Evolutionary conservation across 1,140 invertebrate genomes (phyloP).

Genomic region (Aphidius gifuensis): DNA sequence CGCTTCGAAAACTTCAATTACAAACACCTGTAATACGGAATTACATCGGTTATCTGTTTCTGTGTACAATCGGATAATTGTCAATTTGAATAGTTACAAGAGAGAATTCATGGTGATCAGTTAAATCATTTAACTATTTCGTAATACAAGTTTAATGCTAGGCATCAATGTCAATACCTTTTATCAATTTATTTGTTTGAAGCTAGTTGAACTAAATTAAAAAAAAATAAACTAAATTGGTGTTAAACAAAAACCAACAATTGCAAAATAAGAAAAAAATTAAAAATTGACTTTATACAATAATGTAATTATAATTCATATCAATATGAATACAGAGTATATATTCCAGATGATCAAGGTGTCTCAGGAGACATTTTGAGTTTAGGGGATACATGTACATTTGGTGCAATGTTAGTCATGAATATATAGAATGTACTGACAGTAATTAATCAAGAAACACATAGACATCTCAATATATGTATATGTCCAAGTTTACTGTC

Average conservation of each 20-base stretch:
- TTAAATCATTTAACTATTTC: too few relatives aligned
- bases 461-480: too few relatives aligned
- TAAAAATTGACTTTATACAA: too few relatives aligned
- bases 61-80: conserved; percentile 22
- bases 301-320: too few relatives aligned
- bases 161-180: too few relatives aligned
- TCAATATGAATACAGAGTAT: neutral
- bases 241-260: too few relatives aligned
- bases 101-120: conserved; percentile 4
- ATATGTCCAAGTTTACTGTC: too few relatives aligned
- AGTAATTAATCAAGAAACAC: conserved; percentile 9
- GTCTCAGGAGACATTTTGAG: conserved; percentile 6
- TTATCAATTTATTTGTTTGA: too few relatives aligned
- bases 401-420: neutral
- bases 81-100: conserved; percentile 25
- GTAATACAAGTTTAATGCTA: too few relatives aligned
- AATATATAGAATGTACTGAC: conserved; percentile 4
- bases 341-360: neutral
- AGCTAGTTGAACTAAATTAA: too few relatives aligned
- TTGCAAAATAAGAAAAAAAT: too few relatives aligned
- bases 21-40: conserved; percentile 33
- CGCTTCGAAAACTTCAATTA: conserved; percentile 30
- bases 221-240: too few relatives aligned
- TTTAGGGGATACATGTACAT: neutral
- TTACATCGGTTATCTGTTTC: conserved; percentile 24